phyloP scores from a whole-genome alignment of 2,113 vertebrate genomes.

The Motacilla tschutschensis region DNA sequence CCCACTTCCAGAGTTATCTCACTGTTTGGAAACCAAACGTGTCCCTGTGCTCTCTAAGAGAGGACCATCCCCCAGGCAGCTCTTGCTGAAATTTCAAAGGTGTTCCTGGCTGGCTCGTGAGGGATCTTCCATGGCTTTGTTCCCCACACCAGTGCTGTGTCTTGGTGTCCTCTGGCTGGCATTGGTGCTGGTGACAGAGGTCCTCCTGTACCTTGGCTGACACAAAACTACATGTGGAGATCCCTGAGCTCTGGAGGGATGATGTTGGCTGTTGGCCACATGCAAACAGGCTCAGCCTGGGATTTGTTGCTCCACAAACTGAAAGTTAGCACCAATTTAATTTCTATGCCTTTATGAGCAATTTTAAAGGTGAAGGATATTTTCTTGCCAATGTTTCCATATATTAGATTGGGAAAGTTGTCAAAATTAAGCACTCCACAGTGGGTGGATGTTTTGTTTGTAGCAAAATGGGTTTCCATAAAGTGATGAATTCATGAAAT shows the following conservation, averaged over 20 bases:
- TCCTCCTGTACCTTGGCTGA: not conserved
- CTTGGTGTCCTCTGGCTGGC: not conserved
- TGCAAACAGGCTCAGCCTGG: not conserved
- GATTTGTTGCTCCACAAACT: not conserved
- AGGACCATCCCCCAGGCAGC: not conserved
- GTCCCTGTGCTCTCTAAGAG: not conserved
- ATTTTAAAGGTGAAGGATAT: conserved; percentile 25
- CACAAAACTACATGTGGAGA: not conserved
- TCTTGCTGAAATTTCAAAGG: not conserved
- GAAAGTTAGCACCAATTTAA: not conserved
- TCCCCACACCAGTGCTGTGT: fast-evolving
- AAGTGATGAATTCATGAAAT: conserved; percentile 50
- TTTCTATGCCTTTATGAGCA: not conserved
- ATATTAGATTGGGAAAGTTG: conserved; percentile 24
- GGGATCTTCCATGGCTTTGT: not conserved
- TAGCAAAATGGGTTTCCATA: conserved; percentile 34
- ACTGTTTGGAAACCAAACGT: not conserved
- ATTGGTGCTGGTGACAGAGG: not conserved
- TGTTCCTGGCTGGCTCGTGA: not conserved
- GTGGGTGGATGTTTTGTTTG: conserved; percentile 36
- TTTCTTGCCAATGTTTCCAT: conserved; percentile 7
- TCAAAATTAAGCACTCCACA: conserved; percentile 48
- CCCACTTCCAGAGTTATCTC: not conserved
- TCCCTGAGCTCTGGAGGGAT: not conserved
- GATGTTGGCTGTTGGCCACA: not conserved